Evolutionary conservation across 2,888 invertebrate species (phyloP).

Genomic region (Cactoblastis cactorum): DNA sequence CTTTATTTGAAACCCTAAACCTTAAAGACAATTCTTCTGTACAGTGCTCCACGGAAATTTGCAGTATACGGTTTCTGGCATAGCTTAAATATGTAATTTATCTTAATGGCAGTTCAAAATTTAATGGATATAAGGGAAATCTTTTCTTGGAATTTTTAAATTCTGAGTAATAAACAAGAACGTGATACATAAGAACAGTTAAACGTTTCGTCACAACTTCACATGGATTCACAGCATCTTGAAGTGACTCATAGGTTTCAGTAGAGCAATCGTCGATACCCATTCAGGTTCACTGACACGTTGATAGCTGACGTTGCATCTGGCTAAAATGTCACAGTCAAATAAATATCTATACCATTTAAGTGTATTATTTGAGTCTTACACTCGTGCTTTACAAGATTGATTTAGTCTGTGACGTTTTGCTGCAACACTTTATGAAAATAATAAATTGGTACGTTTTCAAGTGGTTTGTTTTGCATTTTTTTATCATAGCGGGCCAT

Average conservation of each 20-base stretch:
- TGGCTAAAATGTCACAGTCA: conserved; percentile 20
- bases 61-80: no score
- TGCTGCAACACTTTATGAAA: background rate
- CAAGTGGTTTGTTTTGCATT: background rate
- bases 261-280: conserved; percentile 39
- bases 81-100: no score
- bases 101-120: no score
- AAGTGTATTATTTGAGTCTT: background rate
- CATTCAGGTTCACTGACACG: conserved; percentile 61
- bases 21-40: no score
- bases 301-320: conserved; percentile 45
- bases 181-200: no score
- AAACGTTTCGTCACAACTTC: background rate
- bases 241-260: conserved; percentile 28
- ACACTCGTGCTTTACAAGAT: background rate
- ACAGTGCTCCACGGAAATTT: no score
- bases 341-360: background rate
- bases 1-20: no score
- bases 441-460: background rate
- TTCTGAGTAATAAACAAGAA: no score
- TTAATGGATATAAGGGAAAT: no score
- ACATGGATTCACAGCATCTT: background rate
- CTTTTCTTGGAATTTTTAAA: no score
- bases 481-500: background rate
- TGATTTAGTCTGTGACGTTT: background rate